A percentile compares a stretch with the other conserved stretches of the same genome.
Evolutionary conservation across 2,888 invertebrate genomes (phyloP).

Genomic region (Epistrophella euchroma): DNA sequence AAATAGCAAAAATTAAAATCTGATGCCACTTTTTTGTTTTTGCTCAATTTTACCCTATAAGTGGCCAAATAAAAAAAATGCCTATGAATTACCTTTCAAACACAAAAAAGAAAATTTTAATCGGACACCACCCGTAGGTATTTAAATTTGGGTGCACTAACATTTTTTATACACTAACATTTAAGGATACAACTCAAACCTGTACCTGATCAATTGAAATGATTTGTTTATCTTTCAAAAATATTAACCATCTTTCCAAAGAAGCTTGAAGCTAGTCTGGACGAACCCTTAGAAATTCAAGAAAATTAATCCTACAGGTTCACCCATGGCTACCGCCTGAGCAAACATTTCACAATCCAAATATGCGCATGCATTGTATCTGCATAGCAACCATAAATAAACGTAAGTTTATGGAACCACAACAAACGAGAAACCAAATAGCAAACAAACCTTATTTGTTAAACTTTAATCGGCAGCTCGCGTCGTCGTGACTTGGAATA

Average conservation of each 20-base stretch:
- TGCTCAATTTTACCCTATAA: too few relatives aligned
- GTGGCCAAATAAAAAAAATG: too few relatives aligned
- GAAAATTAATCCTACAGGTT: background rate
- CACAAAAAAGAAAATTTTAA: too few relatives aligned
- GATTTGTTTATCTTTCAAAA: background rate
- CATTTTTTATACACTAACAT: too few relatives aligned
- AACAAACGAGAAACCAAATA: conserved; percentile 10
- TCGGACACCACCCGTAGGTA: too few relatives aligned
- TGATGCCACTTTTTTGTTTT: too few relatives aligned
- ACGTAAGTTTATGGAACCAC: background rate
- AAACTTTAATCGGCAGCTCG: background rate
- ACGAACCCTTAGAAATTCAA: background rate
- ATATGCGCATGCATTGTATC: conserved; percentile 28
- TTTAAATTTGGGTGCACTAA: too few relatives aligned
- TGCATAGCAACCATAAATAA: conserved; percentile 8
- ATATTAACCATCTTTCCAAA: background rate
- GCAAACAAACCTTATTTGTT: conserved; percentile 13
- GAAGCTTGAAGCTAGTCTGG: background rate
- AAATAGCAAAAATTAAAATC: too few relatives aligned
- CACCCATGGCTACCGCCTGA: conserved; percentile 14
- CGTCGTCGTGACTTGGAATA: background rate
- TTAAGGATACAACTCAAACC: too few relatives aligned
- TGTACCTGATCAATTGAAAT: too few relatives aligned
- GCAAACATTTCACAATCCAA: conserved; percentile 19
- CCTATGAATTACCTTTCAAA: too few relatives aligned